Percentiles rank a stretch among this genome's conserved stretches.
These are phyloP conservation scores for Prenolepis imparis DNA, from an alignment of 2,888 invertebrate genomes.

Conservation along the genomic window DNA sequence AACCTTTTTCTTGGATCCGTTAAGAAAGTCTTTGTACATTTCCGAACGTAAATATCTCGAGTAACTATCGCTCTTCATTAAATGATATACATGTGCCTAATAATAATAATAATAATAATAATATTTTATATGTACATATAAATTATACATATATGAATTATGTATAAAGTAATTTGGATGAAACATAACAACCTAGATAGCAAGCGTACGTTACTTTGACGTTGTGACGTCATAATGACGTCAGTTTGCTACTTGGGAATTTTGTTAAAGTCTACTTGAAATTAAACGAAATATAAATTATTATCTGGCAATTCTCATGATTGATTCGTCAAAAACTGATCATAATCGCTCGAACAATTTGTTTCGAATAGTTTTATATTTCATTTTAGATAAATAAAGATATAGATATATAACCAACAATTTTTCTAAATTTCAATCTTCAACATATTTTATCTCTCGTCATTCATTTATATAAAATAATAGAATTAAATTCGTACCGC, in stretches of 20 bases:
- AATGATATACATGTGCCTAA: slow-evolving; percentile 98
- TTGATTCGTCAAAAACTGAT: background rate
- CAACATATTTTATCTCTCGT: background rate
- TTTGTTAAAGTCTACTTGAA: too few relatives aligned
- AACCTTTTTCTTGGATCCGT: slow-evolving; percentile 99
- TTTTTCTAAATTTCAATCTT: background rate
- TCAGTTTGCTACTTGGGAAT: too few relatives aligned
- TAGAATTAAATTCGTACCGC: slow-evolving; percentile 89
- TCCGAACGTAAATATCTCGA: slow-evolving; percentile 98
- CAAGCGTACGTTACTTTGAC: too few relatives aligned
- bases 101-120: slow-evolving; percentile 72
- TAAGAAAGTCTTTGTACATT: slow-evolving; percentile 99
- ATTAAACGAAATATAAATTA: too few relatives aligned
- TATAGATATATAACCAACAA: background rate
- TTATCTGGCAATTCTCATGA: background rate
- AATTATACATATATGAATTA: background rate
- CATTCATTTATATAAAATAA: background rate
- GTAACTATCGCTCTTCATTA: slow-evolving; percentile 99
- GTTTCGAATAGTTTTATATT: background rate
- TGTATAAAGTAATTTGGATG: background rate
- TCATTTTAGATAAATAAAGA: slow-evolving; percentile 7
- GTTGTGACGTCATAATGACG: too few relatives aligned
- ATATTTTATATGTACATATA: background rate
- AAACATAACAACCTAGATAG: too few relatives aligned
- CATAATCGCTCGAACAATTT: background rate